phyloP scores from a whole-genome alignment of 2,113 vertebrate genomes.

The Paralichthys olivaceus region DNA sequence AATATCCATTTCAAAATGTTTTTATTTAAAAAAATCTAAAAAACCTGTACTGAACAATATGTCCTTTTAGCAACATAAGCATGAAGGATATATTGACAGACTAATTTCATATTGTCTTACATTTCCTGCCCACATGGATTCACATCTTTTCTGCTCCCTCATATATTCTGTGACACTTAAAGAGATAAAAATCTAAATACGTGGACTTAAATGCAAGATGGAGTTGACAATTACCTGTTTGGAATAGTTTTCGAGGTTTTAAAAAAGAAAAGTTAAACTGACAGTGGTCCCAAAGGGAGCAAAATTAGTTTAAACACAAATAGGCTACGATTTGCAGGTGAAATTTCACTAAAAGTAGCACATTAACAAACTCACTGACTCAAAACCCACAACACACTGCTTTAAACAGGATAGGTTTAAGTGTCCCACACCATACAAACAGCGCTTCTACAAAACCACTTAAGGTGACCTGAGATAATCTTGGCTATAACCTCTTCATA shows the following conservation, averaged over 20 bases:
- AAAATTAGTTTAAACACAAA: background rate
- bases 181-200: background rate
- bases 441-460: background rate
- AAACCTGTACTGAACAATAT: background rate
- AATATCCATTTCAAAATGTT: background rate
- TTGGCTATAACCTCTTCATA: background rate
- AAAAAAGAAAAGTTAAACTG: background rate
- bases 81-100: background rate
- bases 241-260: background rate
- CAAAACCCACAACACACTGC: background rate
- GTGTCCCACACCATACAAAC: constrained; percentile 15
- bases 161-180: background rate
- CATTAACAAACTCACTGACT: background rate
- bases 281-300: background rate
- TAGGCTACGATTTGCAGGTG: background rate
- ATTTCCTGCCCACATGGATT: background rate
- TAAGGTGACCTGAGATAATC: constrained; percentile 32
- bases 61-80: background rate
- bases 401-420: background rate
- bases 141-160: background rate
- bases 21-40: background rate
- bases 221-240: background rate
- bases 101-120: background rate
- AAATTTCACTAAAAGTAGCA: background rate
- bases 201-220: background rate